phyloP scores from a whole-genome alignment of 2,797 vertebrate species.

The Lithobates sylvaticus region DNA sequence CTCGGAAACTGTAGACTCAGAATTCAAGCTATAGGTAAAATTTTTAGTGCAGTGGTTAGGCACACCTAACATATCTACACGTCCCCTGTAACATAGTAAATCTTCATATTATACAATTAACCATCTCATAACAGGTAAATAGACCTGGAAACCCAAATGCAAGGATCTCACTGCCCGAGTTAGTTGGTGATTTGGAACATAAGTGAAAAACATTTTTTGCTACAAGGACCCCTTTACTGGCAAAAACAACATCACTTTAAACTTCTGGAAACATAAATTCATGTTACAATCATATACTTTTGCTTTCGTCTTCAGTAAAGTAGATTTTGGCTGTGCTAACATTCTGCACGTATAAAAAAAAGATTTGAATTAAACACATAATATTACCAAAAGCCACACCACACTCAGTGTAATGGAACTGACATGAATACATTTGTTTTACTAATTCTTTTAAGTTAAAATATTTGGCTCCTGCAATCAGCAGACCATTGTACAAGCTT shows the following conservation, averaged over 20 bases:
- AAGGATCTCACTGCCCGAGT: too few species aligned
- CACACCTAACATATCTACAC: too few species aligned
- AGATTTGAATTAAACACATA: not conserved
- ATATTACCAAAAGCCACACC: not conserved
- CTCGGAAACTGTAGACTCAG: too few species aligned
- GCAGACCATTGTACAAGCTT: slow-evolving; percentile 2
- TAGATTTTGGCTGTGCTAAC: not conserved
- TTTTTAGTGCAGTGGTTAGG: too few species aligned
- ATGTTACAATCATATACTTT: not conserved
- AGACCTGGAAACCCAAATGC: too few species aligned
- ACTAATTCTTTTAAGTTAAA: slow-evolving; percentile 25
- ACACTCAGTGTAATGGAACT: not conserved
- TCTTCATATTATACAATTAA: too few species aligned
- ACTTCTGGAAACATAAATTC: not conserved
- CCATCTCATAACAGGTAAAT: too few species aligned
- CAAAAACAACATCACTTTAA: not conserved
- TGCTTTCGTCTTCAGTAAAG: not conserved
- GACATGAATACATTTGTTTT: slow-evolving; percentile 21
- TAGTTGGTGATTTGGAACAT: not conserved
- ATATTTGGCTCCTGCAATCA: slow-evolving; percentile 32
- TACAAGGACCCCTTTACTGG: not conserved
- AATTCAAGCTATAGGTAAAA: too few species aligned
- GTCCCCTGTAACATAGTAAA: too few species aligned
- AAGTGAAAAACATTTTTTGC: not conserved
- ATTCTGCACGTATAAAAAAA: not conserved